Base-by-base conservation (phyloP, 2,113 vertebrate species). In the Ceyx cyanopectus region DNA sequence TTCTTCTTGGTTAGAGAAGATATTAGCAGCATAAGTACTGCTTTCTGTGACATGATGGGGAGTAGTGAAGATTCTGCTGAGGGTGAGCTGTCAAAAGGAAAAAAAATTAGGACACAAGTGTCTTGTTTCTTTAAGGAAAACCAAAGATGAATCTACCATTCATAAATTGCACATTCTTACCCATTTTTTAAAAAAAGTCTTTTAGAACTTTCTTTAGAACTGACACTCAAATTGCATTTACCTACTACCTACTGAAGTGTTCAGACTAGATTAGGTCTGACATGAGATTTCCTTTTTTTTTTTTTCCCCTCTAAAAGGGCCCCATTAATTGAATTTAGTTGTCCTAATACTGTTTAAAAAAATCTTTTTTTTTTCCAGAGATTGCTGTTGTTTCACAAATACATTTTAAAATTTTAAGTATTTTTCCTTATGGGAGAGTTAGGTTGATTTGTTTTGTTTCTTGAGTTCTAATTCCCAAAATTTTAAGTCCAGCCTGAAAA, bases 401-500 rank as follows among this genome's bases (percentile, higher is more conserved):
- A 40, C 0, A 8, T 48, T 74, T 79, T 61, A 9, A 37, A 24
- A n/a, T 54, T 74, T 67, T 54, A 73, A 77, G 5, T 61, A 8
- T 24, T 69, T 82, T 75, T 70, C 14, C 51, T 30, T 77, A 7
- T 3, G n/a, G 20, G 24, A 85, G 17, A 77, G 48, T 19, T 90
- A 16, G 27, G 6, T 75, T 90, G 15, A 18, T 72, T 81, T 78
- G 11, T 16, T 90, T 83, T 75, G 18, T 77, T 88, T 82, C 32
- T 58, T 60, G n/a, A 21, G 7, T 65, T 74, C 30, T 67, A 29
- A 58, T 87, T 80, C 22, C 10, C 17, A 66, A 5, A 85, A 67
- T 17, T 87, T 91, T 66, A 74, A 94, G 37, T 30, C 5, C 12
- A 61, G 13, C 34, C 85, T 63, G 68, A 66, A 85, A 84, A 89